Base-by-base conservation (phyloP, 92 coral and sea anemone genomes). In the Ricordea florida region DNA sequence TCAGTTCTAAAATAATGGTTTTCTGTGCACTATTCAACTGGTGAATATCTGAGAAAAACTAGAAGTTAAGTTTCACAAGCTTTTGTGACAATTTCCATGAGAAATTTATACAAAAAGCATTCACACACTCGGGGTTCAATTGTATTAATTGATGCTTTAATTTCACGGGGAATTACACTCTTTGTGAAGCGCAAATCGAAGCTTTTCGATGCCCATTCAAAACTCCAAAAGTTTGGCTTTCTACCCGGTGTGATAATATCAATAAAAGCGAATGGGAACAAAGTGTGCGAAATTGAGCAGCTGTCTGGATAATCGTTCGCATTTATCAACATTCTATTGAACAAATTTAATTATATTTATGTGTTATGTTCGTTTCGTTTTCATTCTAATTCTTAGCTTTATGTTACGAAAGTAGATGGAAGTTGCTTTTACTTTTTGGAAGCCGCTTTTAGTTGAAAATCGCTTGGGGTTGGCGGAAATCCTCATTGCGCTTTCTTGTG, bases 281-380 rank as follows among this genome's bases (percentile, higher is more conserved):
- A 61, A 87, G 84, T 87, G 92, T 87, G 92, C 92, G 92, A 87
- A 87, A 55, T 20, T 5, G 3, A 30, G 50, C 92, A 87, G 92
- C 88, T 87, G 92, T 38, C 30, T 3, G 17, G 10, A 13, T 52
- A 56, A 33, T 62, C 61, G 57, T 60, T 69, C 66, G 42, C 73
- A 74, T 76, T 65, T 60, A 74, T 75, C 80, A 75, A 81, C 80
- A 81, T 69, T 62, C 51, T 73, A 75, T 87, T 80, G 87, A 72
- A 47, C 69, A 74, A 82, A 75, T 87, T 81, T 76, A 81, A 74
- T 72, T 74, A 66, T 60, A 62, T 81, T 75, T 58, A 11, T 72
- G 67, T 33, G 20, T 53, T 44, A 24, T 69, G 56, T 49, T 44
- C 85, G 76, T 70, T 60, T 36, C 46, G 60, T 25, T 32, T 29